A percentile compares a stretch with the other conserved stretches of the same genome.
Evolutionary conservation across 1,140 invertebrate species (phyloP).

Genomic region (Leptinotarsa lineolata): DNA sequence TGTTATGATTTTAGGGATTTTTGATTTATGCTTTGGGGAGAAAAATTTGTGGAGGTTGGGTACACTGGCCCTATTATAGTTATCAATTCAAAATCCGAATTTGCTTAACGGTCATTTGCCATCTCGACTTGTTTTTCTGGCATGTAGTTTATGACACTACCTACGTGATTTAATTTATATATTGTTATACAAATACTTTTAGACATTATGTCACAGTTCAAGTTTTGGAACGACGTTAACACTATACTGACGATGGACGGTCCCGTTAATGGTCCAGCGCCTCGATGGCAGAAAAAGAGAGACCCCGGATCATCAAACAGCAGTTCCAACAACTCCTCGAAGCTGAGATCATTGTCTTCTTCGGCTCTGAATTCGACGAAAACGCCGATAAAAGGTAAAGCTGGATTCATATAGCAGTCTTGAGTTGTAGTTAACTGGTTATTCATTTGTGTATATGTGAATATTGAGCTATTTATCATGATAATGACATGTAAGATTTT

Average conservation of each 20-base stretch:
- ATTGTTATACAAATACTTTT: neutral
- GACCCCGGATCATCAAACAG: slow-evolving; percentile 60
- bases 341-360: slow-evolving; percentile 55
- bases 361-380: slow-evolving; percentile 53
- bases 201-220: slow-evolving; percentile 72
- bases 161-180: neutral
- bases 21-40: too few relatives aligned
- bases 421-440: too few relatives aligned
- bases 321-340: slow-evolving; percentile 63
- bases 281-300: slow-evolving; percentile 77
- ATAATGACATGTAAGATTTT: too few relatives aligned
- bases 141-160: too few relatives aligned
- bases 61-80: too few relatives aligned
- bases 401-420: too few relatives aligned
- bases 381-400: slow-evolving; percentile 52
- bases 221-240: slow-evolving; percentile 77
- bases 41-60: too few relatives aligned
- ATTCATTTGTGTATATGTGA: too few relatives aligned
- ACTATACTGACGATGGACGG: slow-evolving; percentile 77
- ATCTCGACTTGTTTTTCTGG: neutral
- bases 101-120: neutral
- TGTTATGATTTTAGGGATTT: too few relatives aligned
- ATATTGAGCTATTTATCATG: too few relatives aligned
- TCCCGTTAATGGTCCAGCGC: slow-evolving; percentile 74
- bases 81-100: too few relatives aligned